Conservation (phyloP, 2,888 invertebrate genomes). For the Drosophila mayaguana region DNA sequence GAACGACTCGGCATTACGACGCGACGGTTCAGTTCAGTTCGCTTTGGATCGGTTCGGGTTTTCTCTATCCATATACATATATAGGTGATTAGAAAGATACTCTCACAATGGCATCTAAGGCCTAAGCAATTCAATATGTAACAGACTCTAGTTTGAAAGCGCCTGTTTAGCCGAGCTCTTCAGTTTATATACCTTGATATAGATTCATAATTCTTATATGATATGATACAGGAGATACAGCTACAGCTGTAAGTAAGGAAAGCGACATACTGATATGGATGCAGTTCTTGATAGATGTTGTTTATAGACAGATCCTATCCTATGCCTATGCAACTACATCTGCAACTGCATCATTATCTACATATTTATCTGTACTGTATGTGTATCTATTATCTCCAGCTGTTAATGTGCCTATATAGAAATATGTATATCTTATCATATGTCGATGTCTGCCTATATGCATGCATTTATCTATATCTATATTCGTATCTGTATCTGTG, state of each 20-base stretch:
- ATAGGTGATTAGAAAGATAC: background rate
- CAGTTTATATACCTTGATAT: too few relatives aligned
- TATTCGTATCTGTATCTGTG: too few relatives aligned
- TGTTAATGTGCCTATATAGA: too few relatives aligned
- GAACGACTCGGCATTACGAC: constrained; percentile 20
- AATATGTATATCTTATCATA: too few relatives aligned
- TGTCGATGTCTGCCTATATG: too few relatives aligned
- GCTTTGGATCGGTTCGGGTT: constrained; percentile 25
- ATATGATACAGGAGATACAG: background rate
- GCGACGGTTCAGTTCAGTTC: constrained; percentile 34
- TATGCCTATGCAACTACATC: background rate
- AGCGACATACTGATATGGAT: too few relatives aligned
- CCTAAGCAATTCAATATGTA: background rate
- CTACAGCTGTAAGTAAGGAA: background rate
- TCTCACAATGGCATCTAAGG: background rate
- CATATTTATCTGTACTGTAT: too few relatives aligned
- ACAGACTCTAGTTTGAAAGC: background rate
- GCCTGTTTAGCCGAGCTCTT: too few relatives aligned
- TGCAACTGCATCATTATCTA: background rate
- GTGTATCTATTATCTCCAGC: too few relatives aligned
- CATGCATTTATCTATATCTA: too few relatives aligned
- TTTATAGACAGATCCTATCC: background rate
- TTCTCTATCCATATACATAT: background rate
- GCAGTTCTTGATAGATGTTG: too few relatives aligned
- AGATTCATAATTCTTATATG: too few relatives aligned